Base-by-base conservation (phyloP, 2,888 invertebrate genomes). In the Melanostoma scalare region DNA sequence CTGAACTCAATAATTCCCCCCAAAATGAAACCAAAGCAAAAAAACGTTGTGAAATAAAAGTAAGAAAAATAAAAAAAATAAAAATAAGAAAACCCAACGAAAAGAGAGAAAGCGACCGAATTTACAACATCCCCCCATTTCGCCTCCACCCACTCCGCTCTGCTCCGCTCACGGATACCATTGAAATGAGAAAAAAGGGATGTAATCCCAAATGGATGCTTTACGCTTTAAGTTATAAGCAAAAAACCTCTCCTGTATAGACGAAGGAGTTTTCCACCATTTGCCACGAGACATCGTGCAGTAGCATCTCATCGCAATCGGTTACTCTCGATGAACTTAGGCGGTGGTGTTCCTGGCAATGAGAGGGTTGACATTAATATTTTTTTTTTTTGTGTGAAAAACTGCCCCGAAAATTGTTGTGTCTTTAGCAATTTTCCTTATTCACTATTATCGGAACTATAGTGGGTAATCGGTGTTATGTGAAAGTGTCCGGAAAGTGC, bases 141-240 rank as follows among this genome's bases (percentile, higher is more conserved):
- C 61, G 61, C 61, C 61, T 36, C 74, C 42, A 33, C 36, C 38
- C 42, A 30, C 52, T 53, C 53, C 40, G 31, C 36, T 20, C 20
- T 50, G 38, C 71, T 52, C 50, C 63, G 58, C 50, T 50, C 77
- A 56, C 67, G 84, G 78, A 84, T 84, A 79, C 60, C 79, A 79
- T 78, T 67, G 65, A 84, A 84, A 67, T 35, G 48, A 76, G 67
- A 75, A 68, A 78, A 77, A 84, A 74, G 56, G 78, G 78, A 79
- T 84, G 84, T 84, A 84, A 79, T 84, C 84, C 84, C 67, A 79
- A 84, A 79, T 74, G 84, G 84, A 84, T 84, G 84, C 79, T 84
- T 50, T 79, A 71, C 75, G 75, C 78, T 84, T 84, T 84, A 71
- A 79, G 79, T 84, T 78, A 74, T 74, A 73, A 84, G 77, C 73